phyloP scores from a whole-genome alignment of 2,113 vertebrate genomes.

The Ophthalmolycus amberensis region DNA sequence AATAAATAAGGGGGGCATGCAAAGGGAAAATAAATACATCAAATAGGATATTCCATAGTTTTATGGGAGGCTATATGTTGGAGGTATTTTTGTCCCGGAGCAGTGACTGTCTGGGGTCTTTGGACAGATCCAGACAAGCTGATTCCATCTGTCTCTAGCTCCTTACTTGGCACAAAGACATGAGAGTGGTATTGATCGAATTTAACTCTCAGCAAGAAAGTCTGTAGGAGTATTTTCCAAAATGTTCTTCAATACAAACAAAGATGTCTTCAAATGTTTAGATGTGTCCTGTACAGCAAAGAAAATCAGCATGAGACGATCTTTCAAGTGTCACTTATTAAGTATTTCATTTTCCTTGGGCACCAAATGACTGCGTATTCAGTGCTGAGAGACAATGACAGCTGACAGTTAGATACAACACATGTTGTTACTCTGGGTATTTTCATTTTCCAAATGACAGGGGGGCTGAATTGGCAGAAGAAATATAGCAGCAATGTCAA shows the following conservation, averaged over 20 bases:
- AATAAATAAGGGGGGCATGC: neutral
- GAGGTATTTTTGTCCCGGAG: too few species aligned
- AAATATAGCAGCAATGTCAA: neutral
- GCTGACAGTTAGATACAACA: slow-evolving; percentile 13
- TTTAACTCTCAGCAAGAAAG: neutral
- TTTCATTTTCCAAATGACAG: slow-evolving; percentile 16
- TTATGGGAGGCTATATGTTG: too few species aligned
- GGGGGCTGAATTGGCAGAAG: slow-evolving; percentile 15
- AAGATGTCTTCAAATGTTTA: neutral
- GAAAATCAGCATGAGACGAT: neutral
- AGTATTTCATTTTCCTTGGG: neutral
- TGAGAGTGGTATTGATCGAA: neutral
- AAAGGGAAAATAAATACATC: neutral
- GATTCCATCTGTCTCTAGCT: too few species aligned
- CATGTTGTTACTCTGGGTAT: neutral
- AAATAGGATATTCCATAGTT: too few species aligned
- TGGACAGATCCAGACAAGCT: too few species aligned
- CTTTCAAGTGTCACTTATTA: too few species aligned
- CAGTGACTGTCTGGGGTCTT: too few species aligned
- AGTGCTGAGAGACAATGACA: slow-evolving; percentile 13
- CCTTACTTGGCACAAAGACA: too few species aligned
- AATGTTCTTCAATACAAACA: neutral
- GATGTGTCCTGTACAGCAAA: neutral
- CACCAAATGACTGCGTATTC: neutral
- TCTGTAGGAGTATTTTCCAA: neutral